Evolutionary conservation across 2,113 vertebrate species (phyloP), one percentile per base, ranked within the genome.

Genomic region (Nothoprocta perdicaria): DNA sequence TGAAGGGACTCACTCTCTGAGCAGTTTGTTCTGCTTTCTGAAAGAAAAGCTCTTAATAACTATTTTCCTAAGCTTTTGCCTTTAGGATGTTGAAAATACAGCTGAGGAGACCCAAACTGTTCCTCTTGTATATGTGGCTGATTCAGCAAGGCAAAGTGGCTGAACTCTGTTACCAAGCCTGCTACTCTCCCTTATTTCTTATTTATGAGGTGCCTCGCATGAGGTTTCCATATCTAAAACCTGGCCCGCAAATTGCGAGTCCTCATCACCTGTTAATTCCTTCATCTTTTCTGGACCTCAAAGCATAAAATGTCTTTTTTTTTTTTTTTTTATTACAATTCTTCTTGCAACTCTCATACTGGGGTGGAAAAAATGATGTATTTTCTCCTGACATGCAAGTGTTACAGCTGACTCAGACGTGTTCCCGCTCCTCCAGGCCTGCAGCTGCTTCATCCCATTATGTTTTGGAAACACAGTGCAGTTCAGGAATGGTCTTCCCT

Each of bases 391-490:
- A 75, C 17, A 17, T 46, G 9, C 46, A 87, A 76, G 33, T 31
- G 65, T 63, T 83, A 40, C n/a, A 68, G 35, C 40, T 90, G 88
- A 94, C 66, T 94, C 90, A 90, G 7, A 41, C 58, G 26, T n/a
- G 40, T 58, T 92, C n/a, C 58, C 72, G 46, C 15, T 83, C 5
- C 31, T 84, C n/a, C 22, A 63, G 26, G 38, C n/a, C 52, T 43
- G 63, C 4, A 8, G 41, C 45, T 60, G 7, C 38, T 66, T 55
- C 84, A n/a, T 61, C 43, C 17, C 17, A 9, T 46, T 91, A 52
- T 80, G 48, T 53, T 38, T 83, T 55, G 55, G 62, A 94, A 83
- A 89, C 26, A 80, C 15, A 45, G 6, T 0, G 3, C n/a, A 1
- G 38, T 67, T 86, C 83, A 79, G n/a, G n/a, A 88, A 68, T 12